Percentiles rank a stretch among this genome's conserved stretches.
Evolutionary conservation across 1,140 invertebrate genomes (phyloP).

Genomic region (Condylostylus longicornis): DNA sequence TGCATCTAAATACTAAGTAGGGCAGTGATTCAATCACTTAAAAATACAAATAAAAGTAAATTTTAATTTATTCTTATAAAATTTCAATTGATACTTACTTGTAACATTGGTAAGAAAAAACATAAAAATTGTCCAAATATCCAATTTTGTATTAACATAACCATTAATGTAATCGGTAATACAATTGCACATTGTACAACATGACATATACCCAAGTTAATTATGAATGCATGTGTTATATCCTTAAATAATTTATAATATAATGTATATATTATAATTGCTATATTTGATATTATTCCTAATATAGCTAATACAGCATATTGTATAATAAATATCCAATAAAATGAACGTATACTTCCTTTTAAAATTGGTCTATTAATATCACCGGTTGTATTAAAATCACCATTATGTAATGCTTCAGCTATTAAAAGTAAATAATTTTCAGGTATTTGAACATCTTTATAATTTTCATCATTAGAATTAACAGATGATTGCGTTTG

Average conservation of each 20-base stretch:
- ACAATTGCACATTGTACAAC: slow-evolving; percentile 50
- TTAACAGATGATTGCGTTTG: no score
- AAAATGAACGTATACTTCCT: slow-evolving; percentile 36
- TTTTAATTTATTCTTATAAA: no score
- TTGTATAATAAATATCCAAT: slow-evolving; percentile 47
- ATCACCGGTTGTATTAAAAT: slow-evolving; percentile 18
- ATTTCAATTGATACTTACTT: slow-evolving; percentile 35
- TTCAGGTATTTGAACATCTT: no score
- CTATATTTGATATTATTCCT: slow-evolving; percentile 42
- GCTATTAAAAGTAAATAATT: no score
- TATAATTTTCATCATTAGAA: no score
- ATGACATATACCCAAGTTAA: slow-evolving; percentile 52
- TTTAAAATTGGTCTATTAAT: slow-evolving; percentile 25
- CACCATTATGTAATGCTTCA: no score
- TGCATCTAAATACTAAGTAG: no score
- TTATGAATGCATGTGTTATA: slow-evolving; percentile 47
- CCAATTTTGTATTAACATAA: slow-evolving; percentile 57
- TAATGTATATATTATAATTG: slow-evolving; percentile 43
- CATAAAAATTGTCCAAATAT: slow-evolving; percentile 59
- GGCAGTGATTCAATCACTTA: no score
- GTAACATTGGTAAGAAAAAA: slow-evolving; percentile 57
- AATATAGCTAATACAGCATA: slow-evolving; percentile 41
- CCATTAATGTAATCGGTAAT: slow-evolving; percentile 49
- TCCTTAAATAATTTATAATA: slow-evolving; percentile 44
- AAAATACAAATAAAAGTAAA: no score